phyloP scores from a whole-genome alignment of 2,888 invertebrate genomes.

The Limnephilus auricula region DNA sequence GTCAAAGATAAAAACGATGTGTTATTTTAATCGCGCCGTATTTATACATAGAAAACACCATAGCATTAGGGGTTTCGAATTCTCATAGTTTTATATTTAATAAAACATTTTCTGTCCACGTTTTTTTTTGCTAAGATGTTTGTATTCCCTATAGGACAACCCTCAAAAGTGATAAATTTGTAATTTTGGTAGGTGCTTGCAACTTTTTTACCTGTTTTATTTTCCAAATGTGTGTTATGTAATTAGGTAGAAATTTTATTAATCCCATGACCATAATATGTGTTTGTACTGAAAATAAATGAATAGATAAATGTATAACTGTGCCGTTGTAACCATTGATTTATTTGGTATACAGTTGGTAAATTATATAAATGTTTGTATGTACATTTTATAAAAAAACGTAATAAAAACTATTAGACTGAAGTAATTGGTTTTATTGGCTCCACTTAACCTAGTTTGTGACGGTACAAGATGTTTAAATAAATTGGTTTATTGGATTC shows the following conservation, averaged over 20 bases:
- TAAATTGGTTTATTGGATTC: neutral
- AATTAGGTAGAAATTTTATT: constrained; percentile 28
- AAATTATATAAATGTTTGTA: constrained; percentile 76
- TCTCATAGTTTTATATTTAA: too few species aligned
- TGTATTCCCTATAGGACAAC: neutral
- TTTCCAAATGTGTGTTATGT: neutral
- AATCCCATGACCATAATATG: constrained; percentile 42
- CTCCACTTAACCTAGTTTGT: constrained; percentile 2
- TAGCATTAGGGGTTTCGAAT: neutral
- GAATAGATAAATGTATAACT: constrained; percentile 43
- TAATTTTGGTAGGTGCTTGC: neutral
- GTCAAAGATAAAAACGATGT: neutral
- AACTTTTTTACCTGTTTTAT: neutral
- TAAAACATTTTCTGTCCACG: neutral
- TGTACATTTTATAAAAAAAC: constrained; percentile 75
- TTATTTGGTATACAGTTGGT: constrained; percentile 41
- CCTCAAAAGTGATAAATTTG: neutral
- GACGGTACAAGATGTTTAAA: neutral
- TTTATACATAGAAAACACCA: neutral
- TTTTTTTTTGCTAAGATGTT: neutral
- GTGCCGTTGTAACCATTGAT: constrained; percentile 48
- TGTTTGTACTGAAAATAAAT: constrained; percentile 54
- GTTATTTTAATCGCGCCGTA: neutral
- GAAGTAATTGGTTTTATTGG: constrained; percentile 42
- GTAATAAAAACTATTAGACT: constrained; percentile 66